phyloP scores from a whole-genome alignment of 2,797 vertebrate species.

The Eulemur coronatus region DNA sequence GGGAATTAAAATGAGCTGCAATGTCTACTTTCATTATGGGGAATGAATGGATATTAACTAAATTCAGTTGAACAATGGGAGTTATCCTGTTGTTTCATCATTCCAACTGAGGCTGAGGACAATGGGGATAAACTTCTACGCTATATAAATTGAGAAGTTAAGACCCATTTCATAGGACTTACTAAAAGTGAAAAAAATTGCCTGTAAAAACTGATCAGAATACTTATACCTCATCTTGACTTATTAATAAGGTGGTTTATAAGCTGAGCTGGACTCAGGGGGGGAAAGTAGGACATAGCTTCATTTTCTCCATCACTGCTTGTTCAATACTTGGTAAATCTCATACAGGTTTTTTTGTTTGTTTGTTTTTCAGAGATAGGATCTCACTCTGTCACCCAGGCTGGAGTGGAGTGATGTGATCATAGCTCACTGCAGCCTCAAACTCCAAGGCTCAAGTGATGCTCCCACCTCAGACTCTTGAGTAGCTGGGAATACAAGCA shows the following conservation, averaged over 20 bases:
- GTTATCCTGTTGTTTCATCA: not conserved
- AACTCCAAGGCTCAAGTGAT: too few species aligned
- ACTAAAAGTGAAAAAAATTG: not conserved
- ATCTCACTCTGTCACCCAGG: too few species aligned
- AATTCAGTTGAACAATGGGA: not conserved
- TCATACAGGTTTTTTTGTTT: not conserved
- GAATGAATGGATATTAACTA: not conserved
- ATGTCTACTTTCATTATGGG: not conserved
- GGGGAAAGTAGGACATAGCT: not conserved
- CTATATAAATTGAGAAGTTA: not conserved
- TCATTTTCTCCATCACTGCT: not conserved
- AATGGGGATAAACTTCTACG: not conserved
- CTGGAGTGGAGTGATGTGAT: too few species aligned
- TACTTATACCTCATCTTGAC: not conserved
- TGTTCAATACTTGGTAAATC: not conserved
- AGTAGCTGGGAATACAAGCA: too few species aligned
- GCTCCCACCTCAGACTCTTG: too few species aligned
- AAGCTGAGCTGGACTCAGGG: too few species aligned
- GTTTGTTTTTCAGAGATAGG: too few species aligned
- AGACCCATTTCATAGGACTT: not conserved
- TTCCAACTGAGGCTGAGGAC: not conserved
- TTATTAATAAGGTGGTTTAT: not conserved
- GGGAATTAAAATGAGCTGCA: not conserved
- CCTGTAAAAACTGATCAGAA: not conserved
- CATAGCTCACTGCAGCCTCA: too few species aligned